These are phyloP conservation scores for Dermolepida albohirtum DNA, from an alignment of 2,888 invertebrate species.

Conservation along the genomic window DNA sequence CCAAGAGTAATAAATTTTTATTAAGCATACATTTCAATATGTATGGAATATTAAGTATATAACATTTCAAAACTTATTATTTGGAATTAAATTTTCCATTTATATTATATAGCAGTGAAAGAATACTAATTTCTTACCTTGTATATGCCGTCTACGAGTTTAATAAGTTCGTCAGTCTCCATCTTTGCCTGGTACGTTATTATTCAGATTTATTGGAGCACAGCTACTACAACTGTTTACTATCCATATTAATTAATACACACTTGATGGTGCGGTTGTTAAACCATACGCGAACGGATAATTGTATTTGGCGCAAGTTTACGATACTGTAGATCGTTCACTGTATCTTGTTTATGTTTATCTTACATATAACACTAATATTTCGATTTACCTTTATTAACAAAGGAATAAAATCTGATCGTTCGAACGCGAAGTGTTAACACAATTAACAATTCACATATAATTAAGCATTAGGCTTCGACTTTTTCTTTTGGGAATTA, in stretches of 20 bases:
- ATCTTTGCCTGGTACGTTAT: conserved; percentile 59
- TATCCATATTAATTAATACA: conserved; percentile 48
- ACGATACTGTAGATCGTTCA: conserved; percentile 2
- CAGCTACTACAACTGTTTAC: conserved; percentile 57
- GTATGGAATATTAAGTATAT: too few species aligned
- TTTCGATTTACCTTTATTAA: not conserved
- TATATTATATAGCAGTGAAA: not conserved
- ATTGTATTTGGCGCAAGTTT: conserved; percentile 12
- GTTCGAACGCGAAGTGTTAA: too few species aligned
- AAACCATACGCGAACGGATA: conserved; percentile 19
- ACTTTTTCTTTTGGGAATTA: not conserved
- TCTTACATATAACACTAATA: not conserved
- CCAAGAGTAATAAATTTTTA: too few species aligned
- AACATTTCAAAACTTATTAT: too few species aligned
- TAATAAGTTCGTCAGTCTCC: conserved; percentile 92
- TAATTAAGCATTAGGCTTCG: too few species aligned
- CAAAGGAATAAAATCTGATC: not conserved
- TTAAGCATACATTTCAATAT: too few species aligned
- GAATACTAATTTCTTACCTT: conserved; percentile 72
- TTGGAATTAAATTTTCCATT: not conserved
- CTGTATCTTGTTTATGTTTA: conserved; percentile 17
- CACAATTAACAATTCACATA: too few species aligned
- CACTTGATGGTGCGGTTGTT: conserved; percentile 17
- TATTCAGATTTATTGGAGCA: conserved; percentile 28
- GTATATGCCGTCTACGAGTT: conserved; percentile 91